A percentile compares a stretch with the other conserved stretches of the same genome.
These are phyloP conservation scores for Stomatorhinus walkeri DNA, from an alignment of 2,797 vertebrate species.

Conservation along the genomic window DNA sequence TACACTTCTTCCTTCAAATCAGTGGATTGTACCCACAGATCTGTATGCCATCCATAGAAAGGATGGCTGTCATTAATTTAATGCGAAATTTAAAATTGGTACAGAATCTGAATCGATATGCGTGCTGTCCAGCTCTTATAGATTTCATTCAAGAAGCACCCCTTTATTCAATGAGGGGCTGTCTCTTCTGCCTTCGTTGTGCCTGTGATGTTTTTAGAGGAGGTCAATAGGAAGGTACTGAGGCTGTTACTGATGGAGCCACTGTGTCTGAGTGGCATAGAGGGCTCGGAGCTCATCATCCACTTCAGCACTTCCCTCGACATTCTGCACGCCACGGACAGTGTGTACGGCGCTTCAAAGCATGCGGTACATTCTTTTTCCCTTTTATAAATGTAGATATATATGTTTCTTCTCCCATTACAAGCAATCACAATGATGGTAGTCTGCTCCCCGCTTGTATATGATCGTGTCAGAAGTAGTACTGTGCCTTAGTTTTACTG, in stretches of 20 bases:
- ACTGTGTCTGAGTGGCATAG: constrained; percentile 55
- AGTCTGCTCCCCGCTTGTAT: not conserved
- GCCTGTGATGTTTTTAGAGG: constrained; percentile 42
- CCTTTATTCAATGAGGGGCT: not conserved
- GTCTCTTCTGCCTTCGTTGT: not conserved
- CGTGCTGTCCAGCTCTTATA: not conserved
- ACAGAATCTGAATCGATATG: not conserved
- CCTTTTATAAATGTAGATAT: not conserved
- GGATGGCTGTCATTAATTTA: not conserved
- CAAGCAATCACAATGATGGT: not conserved
- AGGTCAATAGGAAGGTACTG: constrained; percentile 64
- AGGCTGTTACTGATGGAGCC: constrained; percentile 63
- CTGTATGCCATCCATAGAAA: not conserved
- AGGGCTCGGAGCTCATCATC: constrained; percentile 69
- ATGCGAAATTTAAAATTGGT: not conserved
- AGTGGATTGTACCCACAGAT: not conserved
- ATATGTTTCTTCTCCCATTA: no score
- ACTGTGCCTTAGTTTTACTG: not conserved
- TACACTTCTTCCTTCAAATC: not conserved
- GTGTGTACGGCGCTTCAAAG: constrained; percentile 70
- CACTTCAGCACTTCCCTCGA: constrained; percentile 80
- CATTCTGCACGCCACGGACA: constrained; percentile 59
- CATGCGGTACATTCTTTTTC: constrained; percentile 60
- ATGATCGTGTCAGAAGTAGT: not conserved
- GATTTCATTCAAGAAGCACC: not conserved